A percentile compares a stretch with the other conserved stretches of the same genome.
These are phyloP conservation scores for Thymelicus acteon DNA, from an alignment of 2,888 invertebrate species.

Conservation along the genomic window DNA sequence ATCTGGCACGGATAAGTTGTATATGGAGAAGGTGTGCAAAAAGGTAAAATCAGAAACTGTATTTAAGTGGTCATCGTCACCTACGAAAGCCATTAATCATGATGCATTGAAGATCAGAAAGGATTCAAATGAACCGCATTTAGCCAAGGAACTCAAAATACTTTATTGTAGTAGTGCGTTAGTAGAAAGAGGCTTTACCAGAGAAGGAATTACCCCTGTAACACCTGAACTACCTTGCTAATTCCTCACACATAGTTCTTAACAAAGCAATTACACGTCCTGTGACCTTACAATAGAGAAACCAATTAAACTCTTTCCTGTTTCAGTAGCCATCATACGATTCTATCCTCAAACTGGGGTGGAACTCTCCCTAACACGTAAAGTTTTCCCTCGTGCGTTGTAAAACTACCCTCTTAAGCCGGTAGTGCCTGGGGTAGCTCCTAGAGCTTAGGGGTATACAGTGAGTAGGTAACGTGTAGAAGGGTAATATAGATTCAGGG, in stretches of 20 bases:
- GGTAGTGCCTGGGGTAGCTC: conserved; percentile 64
- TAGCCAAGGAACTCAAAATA: too few relatives aligned
- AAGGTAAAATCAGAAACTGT: too few relatives aligned
- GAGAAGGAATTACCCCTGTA: too few relatives aligned
- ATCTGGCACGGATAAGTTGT: too few relatives aligned
- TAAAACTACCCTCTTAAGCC: conserved; percentile 80
- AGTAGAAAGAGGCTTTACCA: too few relatives aligned
- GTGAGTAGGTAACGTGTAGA: conserved; percentile 47
- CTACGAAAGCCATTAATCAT: too few relatives aligned
- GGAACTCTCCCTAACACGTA: conserved; percentile 59
- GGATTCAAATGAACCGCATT: too few relatives aligned
- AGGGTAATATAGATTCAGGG: not conserved
- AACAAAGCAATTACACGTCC: conserved; percentile 25
- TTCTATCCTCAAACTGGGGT: conserved; percentile 54
- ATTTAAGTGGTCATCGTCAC: too few relatives aligned
- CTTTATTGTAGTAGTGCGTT: too few relatives aligned
- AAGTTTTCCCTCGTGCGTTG: conserved; percentile 79
- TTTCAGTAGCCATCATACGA: conserved; percentile 59
- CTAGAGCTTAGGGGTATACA: conserved; percentile 65
- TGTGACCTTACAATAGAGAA: conserved; percentile 30
- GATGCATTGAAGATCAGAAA: too few relatives aligned
- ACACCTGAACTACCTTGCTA: not conserved
- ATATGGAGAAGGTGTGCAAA: too few relatives aligned
- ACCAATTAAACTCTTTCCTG: conserved; percentile 42
- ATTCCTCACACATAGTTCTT: conserved; percentile 17